Conservation (phyloP, 2,797 vertebrate species). For the Amblyopsis hoosieri region DNA sequence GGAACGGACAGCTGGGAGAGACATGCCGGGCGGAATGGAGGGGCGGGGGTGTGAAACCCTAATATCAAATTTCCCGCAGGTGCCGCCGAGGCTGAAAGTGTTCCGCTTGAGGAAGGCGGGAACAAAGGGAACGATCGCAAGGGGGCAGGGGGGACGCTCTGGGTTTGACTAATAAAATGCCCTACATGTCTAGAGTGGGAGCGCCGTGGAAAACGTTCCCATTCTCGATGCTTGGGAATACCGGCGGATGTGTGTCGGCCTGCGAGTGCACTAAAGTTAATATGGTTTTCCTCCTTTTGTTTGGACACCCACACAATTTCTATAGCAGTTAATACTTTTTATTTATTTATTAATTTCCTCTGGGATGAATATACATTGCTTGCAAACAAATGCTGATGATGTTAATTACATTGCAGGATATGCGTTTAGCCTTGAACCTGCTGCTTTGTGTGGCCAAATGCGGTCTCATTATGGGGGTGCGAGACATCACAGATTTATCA, state of each 20-base stretch:
- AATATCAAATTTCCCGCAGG: conserved; percentile 1
- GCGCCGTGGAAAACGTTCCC: neutral
- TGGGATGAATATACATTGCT: conserved; percentile 18
- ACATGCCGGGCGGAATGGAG: neutral
- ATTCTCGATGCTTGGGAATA: conserved; percentile 16
- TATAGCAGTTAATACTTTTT: too few species aligned
- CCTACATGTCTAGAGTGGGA: conserved; percentile 8
- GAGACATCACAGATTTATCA: conserved; percentile 36
- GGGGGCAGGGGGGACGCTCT: neutral
- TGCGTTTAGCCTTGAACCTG: conserved; percentile 41
- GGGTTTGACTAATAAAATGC: conserved; percentile 11
- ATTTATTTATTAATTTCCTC: neutral
- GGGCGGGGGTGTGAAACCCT: neutral
- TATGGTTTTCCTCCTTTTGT: neutral
- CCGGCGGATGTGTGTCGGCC: neutral
- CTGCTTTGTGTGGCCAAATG: conserved; percentile 38
- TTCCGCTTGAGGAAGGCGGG: neutral
- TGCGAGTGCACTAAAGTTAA: conserved; percentile 1
- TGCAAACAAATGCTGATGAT: conserved; percentile 23
- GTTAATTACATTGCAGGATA: conserved; percentile 43
- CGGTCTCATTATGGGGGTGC: conserved; percentile 39
- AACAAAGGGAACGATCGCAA: conserved; percentile 1
- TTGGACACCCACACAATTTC: neutral
- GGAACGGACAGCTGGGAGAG: neutral
- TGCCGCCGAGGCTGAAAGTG: conserved; percentile 1